These are phyloP conservation scores for Seriola aureovittata DNA, from an alignment of 2,113 vertebrate genomes.

Conservation along the genomic window DNA sequence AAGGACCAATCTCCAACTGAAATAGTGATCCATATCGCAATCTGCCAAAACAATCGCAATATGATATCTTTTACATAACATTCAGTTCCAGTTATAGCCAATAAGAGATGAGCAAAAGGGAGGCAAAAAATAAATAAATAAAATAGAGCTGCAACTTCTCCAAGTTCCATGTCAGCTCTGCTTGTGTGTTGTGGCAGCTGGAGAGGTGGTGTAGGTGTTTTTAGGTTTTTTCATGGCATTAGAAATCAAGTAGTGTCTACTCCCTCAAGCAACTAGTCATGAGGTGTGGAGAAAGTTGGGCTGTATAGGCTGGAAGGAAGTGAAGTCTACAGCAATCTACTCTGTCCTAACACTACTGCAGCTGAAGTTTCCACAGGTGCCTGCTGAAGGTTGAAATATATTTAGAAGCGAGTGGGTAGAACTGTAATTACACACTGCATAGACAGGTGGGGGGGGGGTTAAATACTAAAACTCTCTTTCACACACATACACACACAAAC, in stretches of 20 bases:
- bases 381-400: conserved; percentile 67
- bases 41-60: too few relatives aligned
- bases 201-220: conserved; percentile 13
- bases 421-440: conserved; percentile 78
- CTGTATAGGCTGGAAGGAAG: not conserved
- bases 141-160: conserved; percentile 1
- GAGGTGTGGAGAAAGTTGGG: conserved; percentile 18
- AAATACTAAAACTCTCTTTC: conserved; percentile 45
- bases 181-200: conserved; percentile 38
- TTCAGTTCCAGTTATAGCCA: not conserved
- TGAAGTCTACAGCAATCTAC: conserved; percentile 8
- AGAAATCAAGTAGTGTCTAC: conserved; percentile 42
- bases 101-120: not conserved
- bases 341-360: conserved; percentile 25
- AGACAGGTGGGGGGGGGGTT: conserved; percentile 63
- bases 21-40: too few relatives aligned
- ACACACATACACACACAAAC: conserved; percentile 19
- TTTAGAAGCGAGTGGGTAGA: conserved; percentile 81
- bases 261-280: conserved; percentile 34
- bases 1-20: too few relatives aligned
- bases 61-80: too few relatives aligned
- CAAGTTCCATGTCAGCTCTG: conserved; percentile 23
- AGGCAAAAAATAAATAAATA: not conserved
- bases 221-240: conserved; percentile 12
- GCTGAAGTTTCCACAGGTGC: conserved; percentile 64